Conservation (phyloP, 1,140 invertebrate genomes). For the Acromyrmex charruanus region DNA sequence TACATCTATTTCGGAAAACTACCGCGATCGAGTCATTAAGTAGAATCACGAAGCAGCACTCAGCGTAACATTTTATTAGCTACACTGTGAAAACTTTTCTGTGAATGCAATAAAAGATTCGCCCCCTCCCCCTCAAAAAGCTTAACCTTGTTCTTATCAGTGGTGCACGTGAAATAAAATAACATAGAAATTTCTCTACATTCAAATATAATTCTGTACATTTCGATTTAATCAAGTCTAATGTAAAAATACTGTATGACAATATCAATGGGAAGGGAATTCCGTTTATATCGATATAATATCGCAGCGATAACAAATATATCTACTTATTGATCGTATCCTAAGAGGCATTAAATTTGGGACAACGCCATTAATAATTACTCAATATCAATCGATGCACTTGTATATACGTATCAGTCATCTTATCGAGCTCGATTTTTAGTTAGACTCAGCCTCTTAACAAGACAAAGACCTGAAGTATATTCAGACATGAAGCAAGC, state of each 20-base stretch:
- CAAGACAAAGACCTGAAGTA: neutral
- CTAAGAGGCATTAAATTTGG: neutral
- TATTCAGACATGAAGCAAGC: neutral
- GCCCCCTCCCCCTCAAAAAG: neutral
- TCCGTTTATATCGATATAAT: neutral
- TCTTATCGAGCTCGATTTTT: neutral
- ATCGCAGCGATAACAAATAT: neutral
- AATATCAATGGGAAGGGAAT: neutral
- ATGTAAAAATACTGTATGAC: constrained; percentile 1
- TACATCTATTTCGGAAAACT: constrained; percentile 30
- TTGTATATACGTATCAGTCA: neutral
- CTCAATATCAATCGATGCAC: neutral
- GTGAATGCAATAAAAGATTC: neutral
- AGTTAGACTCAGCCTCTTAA: neutral
- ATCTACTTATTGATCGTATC: neutral
- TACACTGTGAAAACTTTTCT: neutral
- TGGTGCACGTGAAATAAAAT: neutral
- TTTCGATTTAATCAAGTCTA: neutral
- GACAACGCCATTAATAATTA: neutral
- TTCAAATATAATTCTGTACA: neutral
- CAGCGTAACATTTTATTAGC: constrained; percentile 17
- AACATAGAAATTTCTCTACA: neutral
- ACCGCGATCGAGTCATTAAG: constrained; percentile 14
- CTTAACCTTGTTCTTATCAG: constrained; percentile 1
- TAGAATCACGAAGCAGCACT: constrained; percentile 25